Evolutionary conservation across 1,140 invertebrate genomes (phyloP).

Genomic region (Wiebesia pumilae): DNA sequence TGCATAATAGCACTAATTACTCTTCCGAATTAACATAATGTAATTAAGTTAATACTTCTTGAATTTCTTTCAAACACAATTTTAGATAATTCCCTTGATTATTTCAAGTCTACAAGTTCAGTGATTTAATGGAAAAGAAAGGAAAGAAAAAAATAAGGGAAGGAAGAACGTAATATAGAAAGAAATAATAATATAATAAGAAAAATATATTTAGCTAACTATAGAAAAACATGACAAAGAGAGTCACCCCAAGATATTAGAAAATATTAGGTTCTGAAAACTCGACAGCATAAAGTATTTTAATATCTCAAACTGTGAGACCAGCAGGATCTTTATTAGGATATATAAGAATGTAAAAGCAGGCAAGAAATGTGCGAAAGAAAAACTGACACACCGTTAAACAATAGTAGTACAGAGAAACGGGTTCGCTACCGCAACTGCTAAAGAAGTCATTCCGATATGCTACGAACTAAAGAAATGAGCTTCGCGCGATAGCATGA

Average conservation of each 20-base stretch:
- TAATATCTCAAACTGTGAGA: conserved; percentile 20
- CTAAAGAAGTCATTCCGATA: conserved; percentile 25
- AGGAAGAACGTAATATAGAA: too few relatives aligned
- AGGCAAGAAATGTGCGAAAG: background rate
- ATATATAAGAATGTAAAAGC: conserved; percentile 11
- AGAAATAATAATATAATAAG: conserved; percentile 1
- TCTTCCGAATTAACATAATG: background rate
- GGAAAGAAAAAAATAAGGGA: background rate
- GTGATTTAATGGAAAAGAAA: background rate
- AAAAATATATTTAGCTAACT: background rate
- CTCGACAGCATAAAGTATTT: conserved; percentile 39
- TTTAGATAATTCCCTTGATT: background rate
- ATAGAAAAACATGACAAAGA: background rate
- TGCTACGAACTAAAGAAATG: conserved; percentile 39
- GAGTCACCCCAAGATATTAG: conserved; percentile 14
- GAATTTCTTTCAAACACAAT: background rate
- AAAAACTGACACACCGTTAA: background rate
- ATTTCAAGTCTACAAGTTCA: background rate
- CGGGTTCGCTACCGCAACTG: too few relatives aligned
- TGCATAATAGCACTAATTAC: background rate
- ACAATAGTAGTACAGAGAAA: background rate
- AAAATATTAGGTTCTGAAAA: conserved; percentile 48
- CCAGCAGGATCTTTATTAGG: too few relatives aligned
- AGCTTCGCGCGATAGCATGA: conserved; percentile 29
- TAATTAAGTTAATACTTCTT: background rate